phyloP scores from a whole-genome alignment of 2,113 vertebrate genomes.

The Plecturocebus donacophilus region DNA sequence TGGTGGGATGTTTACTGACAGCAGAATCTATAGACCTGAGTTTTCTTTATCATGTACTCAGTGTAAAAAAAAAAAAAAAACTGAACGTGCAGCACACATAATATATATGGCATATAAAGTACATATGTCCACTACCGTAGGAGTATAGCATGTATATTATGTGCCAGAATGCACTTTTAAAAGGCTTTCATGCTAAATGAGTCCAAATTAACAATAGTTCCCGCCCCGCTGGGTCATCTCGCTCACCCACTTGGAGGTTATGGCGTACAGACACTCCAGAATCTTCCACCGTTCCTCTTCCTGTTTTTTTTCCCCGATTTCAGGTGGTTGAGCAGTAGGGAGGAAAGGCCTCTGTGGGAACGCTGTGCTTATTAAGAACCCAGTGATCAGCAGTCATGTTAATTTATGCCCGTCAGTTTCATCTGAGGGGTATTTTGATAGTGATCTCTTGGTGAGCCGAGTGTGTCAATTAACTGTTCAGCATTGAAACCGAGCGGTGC shows the following conservation, averaged over 20 bases:
- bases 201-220: not conserved
- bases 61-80: not conserved
- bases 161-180: not conserved
- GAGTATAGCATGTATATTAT: accelerated
- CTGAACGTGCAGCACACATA: not conserved
- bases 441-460: not conserved
- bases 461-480: not conserved
- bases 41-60: not conserved
- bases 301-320: accelerated
- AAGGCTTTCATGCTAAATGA: not conserved
- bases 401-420: accelerated
- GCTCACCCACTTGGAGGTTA: too few relatives aligned
- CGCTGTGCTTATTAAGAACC: not conserved
- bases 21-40: not conserved
- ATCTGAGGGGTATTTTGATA: not conserved
- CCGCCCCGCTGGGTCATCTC: not conserved
- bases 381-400: not conserved
- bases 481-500: not conserved
- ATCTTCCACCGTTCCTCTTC: too few relatives aligned
- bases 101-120: not conserved
- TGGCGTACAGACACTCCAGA: accelerated
- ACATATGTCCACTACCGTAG: too few relatives aligned
- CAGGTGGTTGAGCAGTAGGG: not conserved
- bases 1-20: not conserved
- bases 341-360: not conserved